Conservation (phyloP, 2,888 invertebrate species). For the Archips xylosteana region DNA sequence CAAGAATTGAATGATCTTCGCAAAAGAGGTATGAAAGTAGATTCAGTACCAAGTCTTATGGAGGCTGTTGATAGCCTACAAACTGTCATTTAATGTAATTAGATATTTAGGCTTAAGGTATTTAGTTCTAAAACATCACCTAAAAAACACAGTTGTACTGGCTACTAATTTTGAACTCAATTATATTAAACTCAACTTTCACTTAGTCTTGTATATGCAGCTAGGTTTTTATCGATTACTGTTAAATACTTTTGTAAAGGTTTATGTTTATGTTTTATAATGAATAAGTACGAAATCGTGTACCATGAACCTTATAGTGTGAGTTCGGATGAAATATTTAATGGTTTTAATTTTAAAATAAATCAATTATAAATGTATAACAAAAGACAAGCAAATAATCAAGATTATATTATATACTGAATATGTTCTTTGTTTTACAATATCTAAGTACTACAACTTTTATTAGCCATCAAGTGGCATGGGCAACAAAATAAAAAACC, state of each 20-base stretch:
- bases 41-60: constrained; percentile 86
- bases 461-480: too few species aligned
- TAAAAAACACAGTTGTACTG: constrained; percentile 25
- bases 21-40: constrained; percentile 88
- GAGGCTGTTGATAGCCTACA: constrained; percentile 87
- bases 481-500: too few species aligned
- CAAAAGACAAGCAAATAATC: neutral
- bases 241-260: neutral
- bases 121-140: neutral
- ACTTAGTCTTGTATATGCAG: neutral
- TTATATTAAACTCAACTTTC: neutral
- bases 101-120: neutral
- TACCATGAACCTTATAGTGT: neutral
- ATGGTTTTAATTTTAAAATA: neutral
- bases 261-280: neutral
- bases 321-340: neutral
- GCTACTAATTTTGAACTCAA: neutral
- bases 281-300: neutral
- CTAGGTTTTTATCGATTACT: neutral
- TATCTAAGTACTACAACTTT: too few species aligned
- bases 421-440: too few species aligned
- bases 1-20: constrained; percentile 87
- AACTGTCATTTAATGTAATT: constrained; percentile 50
- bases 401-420: neutral
- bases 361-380: neutral